These are phyloP conservation scores for Phaedon cochleariae DNA, from an alignment of 2,888 invertebrate species.

Conservation along the genomic window DNA sequence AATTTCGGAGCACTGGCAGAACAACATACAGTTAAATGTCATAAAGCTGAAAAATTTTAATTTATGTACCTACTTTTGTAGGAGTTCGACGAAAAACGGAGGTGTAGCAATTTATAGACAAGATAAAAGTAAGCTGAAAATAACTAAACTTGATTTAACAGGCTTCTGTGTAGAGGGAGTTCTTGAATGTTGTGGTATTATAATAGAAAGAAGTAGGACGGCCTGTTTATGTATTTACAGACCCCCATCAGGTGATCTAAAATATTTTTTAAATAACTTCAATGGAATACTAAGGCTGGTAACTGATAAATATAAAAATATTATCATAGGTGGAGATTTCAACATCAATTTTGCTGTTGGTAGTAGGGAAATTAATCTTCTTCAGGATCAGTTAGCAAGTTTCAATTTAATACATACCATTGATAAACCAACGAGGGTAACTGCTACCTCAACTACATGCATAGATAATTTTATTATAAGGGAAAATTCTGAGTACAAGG, in stretches of 20 bases:
- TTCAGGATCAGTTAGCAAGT: constrained; percentile 2
- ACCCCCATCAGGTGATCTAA: background rate
- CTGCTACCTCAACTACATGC: background rate
- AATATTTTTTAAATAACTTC: background rate
- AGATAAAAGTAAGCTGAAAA: no score
- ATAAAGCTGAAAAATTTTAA: no score
- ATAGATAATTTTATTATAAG: background rate
- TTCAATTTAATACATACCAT: background rate
- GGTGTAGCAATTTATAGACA: no score
- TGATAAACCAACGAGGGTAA: background rate
- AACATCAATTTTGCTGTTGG: background rate
- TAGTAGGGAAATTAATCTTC: background rate
- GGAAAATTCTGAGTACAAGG: background rate
- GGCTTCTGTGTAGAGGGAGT: no score
- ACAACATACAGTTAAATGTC: no score
- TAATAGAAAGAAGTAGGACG: background rate
- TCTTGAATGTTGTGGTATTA: constrained; percentile 1
- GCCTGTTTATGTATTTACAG: background rate
- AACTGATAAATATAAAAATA: background rate
- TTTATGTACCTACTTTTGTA: no score
- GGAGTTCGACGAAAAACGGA: no score
- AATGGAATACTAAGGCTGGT: background rate
- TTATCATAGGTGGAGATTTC: constrained; percentile 4
- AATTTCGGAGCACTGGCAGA: background rate
- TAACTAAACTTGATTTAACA: no score